Base-by-base conservation (phyloP, 2,113 vertebrate species). In the Catharus minimus region DNA sequence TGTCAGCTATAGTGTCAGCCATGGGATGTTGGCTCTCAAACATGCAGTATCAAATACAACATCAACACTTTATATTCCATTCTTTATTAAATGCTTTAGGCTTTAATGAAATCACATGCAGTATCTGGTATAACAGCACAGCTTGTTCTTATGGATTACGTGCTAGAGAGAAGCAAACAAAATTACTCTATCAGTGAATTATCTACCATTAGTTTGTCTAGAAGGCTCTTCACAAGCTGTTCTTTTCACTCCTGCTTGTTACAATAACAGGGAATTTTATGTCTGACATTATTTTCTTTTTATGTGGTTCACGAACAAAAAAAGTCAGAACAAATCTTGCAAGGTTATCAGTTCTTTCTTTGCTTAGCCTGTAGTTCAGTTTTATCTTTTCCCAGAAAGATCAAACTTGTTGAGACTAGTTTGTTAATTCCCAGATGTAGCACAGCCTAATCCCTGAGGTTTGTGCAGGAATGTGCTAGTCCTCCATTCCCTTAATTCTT, bases 371-470 rank as follows among this genome's bases (percentile, higher is more conserved):
- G 90, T 92, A 94, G 89, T 96, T 96, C 92, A 89, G 74, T 92
- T 92, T 94, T 91, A 94, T 90, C 91, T 90, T 92, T 97, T 97
- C 96, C 95, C 95, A 96, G 96, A 96, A 96, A 95, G 92, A 95
- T 96, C 91, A 95, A 95, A 88, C 96, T 93, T 96, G 96, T 96
- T 96, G 94, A 93, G 94, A 96, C 96, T 96, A 72, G 96, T 94
- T 95, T 96, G 92, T 88, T 96, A 96, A 94, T 96, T 96, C 86
- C 92, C 95, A 96, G 95, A 96, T 95, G 95, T 46, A 96, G 83
- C 89, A 74, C 66, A 96, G 95, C 78, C 88, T 96, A 96, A 96
- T 97, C 96, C 95, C 88, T 90, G 96, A 96, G 96, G 95, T 97
- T 96, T 96, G 86, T 77, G 86, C 92, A 95, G 95, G 96, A 97